Base-by-base conservation (phyloP, 2,888 invertebrate species). In the Tricholauxania praeusta region DNA sequence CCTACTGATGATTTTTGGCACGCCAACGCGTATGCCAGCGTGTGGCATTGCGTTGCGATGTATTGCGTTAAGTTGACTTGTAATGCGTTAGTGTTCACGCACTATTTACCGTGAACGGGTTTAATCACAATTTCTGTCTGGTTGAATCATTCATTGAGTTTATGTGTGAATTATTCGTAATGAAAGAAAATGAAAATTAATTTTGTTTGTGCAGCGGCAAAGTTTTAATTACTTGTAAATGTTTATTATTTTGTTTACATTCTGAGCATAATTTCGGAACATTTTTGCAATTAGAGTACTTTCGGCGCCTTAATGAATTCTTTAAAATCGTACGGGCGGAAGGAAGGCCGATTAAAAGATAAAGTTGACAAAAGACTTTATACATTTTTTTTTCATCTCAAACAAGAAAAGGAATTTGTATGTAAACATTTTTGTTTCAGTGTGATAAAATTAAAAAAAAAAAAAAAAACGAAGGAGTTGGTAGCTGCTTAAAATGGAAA, bases 221-320 rank as follows among this genome's bases (percentile, higher is more conserved):
- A 63, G 47, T 63, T 63, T 63, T 63, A 63, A 63, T 63, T 63
- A 63, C 63, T 47, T 63, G 48, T 48, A 63, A 63, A 32, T 63
- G 63, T 47, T 63, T 63, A 8, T 63, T 63, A 28, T 22, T 57
- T 28, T 22, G 57, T 28, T 57, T 57, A 28, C 28, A 57, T 57
- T 57, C 19, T 28, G 22, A 22, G 22, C 22, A 28, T 57, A 19
- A 57, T 57, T 57, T 57, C 57, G 57, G 28, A 14, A 57, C 39
- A 57, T 57, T 28, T 57, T 57, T 57, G 22, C 57, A 57, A 57
- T 57, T 57, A 57, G 22, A 19, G 22, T 57, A 15, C 22, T 28
- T 28, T 57, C 2, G 57, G 22, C 57, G 57, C 57, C 14, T 17
- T 57, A 57, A 57, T 28, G 57, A 57, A 57, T 22, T 39, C 39